Percentiles rank a stretch among this genome's conserved stretches.
These are phyloP conservation scores for Dasypus novemcinctus DNA, from an alignment of 2,113 vertebrate genomes.

Conservation along the genomic window DNA sequence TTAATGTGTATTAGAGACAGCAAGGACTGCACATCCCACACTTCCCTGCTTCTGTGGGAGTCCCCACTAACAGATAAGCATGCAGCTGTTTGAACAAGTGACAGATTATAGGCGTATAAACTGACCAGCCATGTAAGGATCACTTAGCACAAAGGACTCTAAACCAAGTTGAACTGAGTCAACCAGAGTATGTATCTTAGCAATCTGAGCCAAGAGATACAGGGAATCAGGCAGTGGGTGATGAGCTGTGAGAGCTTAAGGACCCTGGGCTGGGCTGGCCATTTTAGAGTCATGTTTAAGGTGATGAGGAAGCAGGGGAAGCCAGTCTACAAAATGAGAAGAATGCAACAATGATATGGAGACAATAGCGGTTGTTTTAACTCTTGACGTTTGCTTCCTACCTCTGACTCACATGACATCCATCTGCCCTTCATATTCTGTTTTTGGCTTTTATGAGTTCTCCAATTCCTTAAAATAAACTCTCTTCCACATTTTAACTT, in stretches of 20 bases:
- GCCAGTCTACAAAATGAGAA: accelerated
- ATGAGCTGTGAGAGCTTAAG: neutral
- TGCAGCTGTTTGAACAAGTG: neutral
- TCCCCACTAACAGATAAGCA: no score
- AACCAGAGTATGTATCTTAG: neutral
- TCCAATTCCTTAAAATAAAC: neutral
- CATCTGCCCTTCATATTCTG: neutral
- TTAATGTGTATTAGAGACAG: no score
- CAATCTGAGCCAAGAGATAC: neutral
- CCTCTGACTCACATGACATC: neutral
- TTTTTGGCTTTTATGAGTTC: neutral
- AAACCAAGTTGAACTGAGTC: neutral
- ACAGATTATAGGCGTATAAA: neutral
- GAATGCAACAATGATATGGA: accelerated
- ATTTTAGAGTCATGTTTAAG: accelerated
- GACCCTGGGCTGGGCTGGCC: accelerated
- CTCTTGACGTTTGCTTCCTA: neutral
- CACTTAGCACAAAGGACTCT: neutral
- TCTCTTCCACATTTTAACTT: neutral
- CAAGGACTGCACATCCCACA: accelerated
- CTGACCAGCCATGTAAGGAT: neutral
- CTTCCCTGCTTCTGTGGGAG: neutral
- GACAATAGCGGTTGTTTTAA: accelerated
- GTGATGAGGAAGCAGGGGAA: neutral
- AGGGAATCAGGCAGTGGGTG: neutral